Evolutionary conservation across 2,888 invertebrate species (phyloP), one percentile per base, ranked within the genome.

Genomic region (Lepidochrysops patricia): DNA sequence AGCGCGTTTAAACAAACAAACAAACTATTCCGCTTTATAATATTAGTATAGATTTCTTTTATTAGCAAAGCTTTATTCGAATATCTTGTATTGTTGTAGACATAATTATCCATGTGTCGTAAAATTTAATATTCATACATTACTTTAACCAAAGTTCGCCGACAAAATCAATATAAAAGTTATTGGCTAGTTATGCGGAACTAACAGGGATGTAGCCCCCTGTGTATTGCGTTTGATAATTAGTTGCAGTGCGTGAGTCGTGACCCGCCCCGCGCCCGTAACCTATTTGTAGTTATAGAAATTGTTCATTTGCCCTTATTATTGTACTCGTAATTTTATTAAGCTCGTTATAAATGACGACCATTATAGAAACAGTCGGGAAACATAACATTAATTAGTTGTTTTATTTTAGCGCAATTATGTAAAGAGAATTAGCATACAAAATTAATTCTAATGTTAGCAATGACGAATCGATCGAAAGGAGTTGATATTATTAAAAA

Each of bases 201-300:
- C 54, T 59, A 27, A 6, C 54, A 12, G 29, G 25, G n/a, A 7
- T 29, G 25, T 2, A 49, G 19, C 54, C 32, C 54, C 54, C 15
- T 1, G 54, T 15, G 52, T 13, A 52, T 64, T 68, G 63, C 60
- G 65, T 68, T 67, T 66, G 67, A 67, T 69, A 68, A 70, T 70
- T 65, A 67, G 62, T 63, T 61, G 61, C 61, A 60, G 63, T 67
- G 69, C 70, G 70, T 70, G 71, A 67, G 67, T 68, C 70, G 70
- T 70, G 71, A 67, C 67, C 65, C 65, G 58, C 48, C 9, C 66
- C 67, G 65, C 66, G 59, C 48, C 61, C 60, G 52, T 62, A 61
- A 64, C 67, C 67, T 64, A 64, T 63, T 64, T 62, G 68, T 68
- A 67, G 68, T 70, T 67, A 70, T 13, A 54, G 19, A 19, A 54